A percentile compares a stretch with the other conserved stretches of the same genome.
Conservation (phyloP, 2,888 invertebrate genomes). For the Diloba caeruleocephala region DNA sequence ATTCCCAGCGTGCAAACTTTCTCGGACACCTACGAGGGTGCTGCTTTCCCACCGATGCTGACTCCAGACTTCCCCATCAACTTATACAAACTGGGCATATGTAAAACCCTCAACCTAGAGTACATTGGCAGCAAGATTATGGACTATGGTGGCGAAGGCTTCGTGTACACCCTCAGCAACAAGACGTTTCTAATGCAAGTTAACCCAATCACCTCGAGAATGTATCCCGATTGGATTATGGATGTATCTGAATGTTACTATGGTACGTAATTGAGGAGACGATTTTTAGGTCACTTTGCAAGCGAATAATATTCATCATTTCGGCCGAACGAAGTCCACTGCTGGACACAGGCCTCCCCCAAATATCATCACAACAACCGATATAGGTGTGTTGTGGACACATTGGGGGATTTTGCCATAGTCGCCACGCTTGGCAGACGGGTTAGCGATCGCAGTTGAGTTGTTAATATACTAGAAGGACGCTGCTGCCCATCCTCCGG, state of each 20-base stretch:
- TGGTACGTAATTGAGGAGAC: slow-evolving; percentile 79
- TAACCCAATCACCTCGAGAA: slow-evolving; percentile 76
- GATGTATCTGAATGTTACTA: slow-evolving; percentile 92
- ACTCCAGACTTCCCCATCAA: slow-evolving; percentile 85
- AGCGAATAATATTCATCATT: too few relatives aligned
- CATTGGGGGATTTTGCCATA: too few relatives aligned
- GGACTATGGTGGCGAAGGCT: slow-evolving; percentile 88
- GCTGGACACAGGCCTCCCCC: too few relatives aligned
- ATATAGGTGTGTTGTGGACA: too few relatives aligned
- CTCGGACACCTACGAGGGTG: slow-evolving; percentile 92
- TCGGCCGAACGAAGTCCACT: too few relatives aligned
- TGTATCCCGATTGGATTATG: slow-evolving; percentile 87
- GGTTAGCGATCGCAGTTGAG: too few relatives aligned
- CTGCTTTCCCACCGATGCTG: slow-evolving; percentile 91
- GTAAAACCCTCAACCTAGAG: slow-evolving; percentile 89
- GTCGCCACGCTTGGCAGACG: too few relatives aligned
- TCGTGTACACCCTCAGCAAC: slow-evolving; percentile 90
- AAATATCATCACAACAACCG: too few relatives aligned
- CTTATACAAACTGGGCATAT: slow-evolving; percentile 93
- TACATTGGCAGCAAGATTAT: slow-evolving; percentile 57
- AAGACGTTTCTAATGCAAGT: slow-evolving; percentile 90
- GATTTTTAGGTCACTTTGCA: too few relatives aligned
- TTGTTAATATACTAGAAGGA: too few relatives aligned
- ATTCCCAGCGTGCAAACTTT: slow-evolving; percentile 68
- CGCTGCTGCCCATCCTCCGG: too few relatives aligned